phyloP scores from a whole-genome alignment of 2,797 vertebrate species.

The Myiothlypis chrysogaster region DNA sequence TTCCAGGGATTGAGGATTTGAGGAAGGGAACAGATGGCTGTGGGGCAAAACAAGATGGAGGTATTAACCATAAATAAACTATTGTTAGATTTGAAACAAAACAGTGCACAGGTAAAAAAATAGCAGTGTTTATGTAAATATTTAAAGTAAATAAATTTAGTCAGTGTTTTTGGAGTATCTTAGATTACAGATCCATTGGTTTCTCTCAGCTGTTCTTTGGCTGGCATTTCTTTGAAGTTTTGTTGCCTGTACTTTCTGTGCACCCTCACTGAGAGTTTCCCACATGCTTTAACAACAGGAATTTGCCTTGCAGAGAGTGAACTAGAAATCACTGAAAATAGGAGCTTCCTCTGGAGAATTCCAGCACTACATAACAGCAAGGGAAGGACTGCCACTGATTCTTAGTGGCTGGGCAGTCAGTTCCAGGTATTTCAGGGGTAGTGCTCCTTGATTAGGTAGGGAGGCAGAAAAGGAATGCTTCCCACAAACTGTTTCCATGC shows the following conservation, averaged over 20 bases:
- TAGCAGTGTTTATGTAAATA: background rate
- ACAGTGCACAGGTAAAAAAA: background rate
- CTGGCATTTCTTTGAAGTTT: background rate
- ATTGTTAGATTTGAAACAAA: background rate
- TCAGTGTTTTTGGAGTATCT: background rate
- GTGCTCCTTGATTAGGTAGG: background rate
- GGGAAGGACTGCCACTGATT: background rate
- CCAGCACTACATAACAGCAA: background rate
- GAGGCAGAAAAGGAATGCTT: background rate
- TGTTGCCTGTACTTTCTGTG: background rate
- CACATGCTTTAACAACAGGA: background rate
- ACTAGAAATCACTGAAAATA: background rate
- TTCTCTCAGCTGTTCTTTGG: background rate
- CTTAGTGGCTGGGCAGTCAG: background rate
- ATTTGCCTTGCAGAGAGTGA: background rate
- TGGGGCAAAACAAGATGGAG: background rate
- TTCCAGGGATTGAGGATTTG: background rate
- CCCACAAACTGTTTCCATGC: background rate
- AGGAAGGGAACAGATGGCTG: background rate
- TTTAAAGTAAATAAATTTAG: background rate
- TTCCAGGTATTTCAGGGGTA: background rate
- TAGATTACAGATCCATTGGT: background rate
- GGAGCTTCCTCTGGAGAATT: background rate
- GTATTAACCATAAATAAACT: background rate
- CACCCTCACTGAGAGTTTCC: background rate